These are phyloP conservation scores for Balearica regulorum DNA, from an alignment of 2,797 vertebrate genomes.

Conservation along the genomic window DNA sequence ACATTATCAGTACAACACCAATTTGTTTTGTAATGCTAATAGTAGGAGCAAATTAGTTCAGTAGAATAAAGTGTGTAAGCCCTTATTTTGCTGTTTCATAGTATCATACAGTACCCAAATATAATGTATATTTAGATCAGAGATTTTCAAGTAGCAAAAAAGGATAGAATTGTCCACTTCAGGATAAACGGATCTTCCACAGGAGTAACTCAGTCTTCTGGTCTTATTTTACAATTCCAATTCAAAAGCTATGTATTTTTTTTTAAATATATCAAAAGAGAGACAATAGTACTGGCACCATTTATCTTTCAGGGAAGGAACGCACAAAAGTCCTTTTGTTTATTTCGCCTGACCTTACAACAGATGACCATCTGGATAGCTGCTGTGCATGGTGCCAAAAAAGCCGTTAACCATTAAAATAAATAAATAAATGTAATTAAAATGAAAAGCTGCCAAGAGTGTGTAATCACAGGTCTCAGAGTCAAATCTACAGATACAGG, in stretches of 20 bases:
- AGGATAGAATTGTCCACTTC: neutral
- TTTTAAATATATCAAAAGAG: neutral
- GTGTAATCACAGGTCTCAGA: neutral
- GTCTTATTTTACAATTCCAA: neutral
- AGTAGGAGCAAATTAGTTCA: neutral
- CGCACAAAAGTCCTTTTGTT: conserved; percentile 1
- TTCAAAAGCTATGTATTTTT: neutral
- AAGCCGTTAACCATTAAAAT: conserved; percentile 10
- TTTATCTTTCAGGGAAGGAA: neutral
- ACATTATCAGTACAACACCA: neutral
- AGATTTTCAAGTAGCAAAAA: neutral
- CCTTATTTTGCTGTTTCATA: neutral
- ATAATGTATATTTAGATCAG: neutral
- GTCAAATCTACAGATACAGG: neutral
- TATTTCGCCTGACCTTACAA: conserved; percentile 45
- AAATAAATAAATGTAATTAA: conserved; percentile 57
- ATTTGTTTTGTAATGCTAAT: conserved; percentile 16
- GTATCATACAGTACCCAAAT: neutral
- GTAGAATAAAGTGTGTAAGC: neutral
- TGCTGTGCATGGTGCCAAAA: conserved; percentile 1
- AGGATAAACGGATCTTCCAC: neutral
- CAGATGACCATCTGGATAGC: conserved; percentile 45
- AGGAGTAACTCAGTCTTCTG: neutral
- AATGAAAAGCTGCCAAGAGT: conserved; percentile 29
- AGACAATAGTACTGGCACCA: neutral